Evolutionary conservation across 1,140 invertebrate genomes (phyloP).

Genomic region (Atopsyche davidsoni): DNA sequence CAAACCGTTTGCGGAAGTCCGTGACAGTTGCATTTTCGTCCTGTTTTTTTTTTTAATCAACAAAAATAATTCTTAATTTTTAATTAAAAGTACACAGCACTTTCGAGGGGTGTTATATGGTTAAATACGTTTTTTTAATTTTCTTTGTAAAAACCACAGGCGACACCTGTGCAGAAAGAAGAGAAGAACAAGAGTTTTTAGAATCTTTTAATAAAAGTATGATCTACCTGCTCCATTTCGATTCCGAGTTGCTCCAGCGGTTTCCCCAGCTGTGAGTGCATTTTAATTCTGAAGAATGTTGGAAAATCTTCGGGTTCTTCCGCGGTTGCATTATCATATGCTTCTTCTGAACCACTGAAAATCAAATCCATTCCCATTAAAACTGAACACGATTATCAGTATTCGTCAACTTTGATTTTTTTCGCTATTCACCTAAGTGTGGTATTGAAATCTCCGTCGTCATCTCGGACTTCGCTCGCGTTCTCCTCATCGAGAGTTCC

Average conservation of each 20-base stretch:
- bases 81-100: too few relatives aligned
- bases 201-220: neutral
- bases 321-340: conserved; percentile 19
- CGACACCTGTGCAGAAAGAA: too few relatives aligned
- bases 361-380: neutral
- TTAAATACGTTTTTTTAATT: too few relatives aligned
- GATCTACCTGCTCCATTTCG: conserved; percentile 54
- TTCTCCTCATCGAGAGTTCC: neutral
- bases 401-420: neutral
- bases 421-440: neutral
- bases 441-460: neutral
- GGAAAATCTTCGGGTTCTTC: conserved; percentile 48
- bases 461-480: conserved; percentile 4
- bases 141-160: too few relatives aligned
- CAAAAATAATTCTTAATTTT: too few relatives aligned
- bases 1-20: conserved; percentile 62
- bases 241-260: conserved; percentile 65
- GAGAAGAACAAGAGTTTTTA: neutral
- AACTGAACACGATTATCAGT: neutral
- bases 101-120: too few relatives aligned
- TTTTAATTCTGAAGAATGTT: conserved; percentile 57
- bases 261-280: conserved; percentile 63
- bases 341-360: conserved; percentile 15
- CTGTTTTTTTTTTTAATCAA: too few relatives aligned
- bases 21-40: conserved; percentile 60